Conservation (phyloP, 1,140 invertebrate genomes). For the Zelostemma sp. region DNA sequence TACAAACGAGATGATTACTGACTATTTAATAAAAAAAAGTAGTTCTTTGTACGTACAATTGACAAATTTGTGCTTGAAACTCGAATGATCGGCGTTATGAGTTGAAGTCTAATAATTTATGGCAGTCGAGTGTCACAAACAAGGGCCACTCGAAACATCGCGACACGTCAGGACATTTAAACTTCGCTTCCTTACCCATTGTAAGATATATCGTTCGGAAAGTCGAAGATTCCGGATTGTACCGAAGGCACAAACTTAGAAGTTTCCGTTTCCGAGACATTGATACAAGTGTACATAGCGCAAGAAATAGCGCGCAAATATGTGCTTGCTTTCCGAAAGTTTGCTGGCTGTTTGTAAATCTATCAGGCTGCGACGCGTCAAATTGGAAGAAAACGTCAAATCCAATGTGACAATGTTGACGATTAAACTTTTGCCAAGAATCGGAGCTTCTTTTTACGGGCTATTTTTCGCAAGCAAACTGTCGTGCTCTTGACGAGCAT, state of each 20-base stretch:
- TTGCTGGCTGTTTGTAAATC: too few species aligned
- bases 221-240: neutral
- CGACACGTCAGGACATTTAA: neutral
- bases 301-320: neutral
- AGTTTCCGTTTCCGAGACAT: constrained; percentile 17
- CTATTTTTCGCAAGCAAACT: neutral
- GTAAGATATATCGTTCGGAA: neutral
- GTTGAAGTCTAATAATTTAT: neutral
- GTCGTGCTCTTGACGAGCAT: too few species aligned
- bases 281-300: constrained; percentile 4
- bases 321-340: constrained; percentile 1
- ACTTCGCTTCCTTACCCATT: neutral
- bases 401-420: neutral
- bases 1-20: too few species aligned
- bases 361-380: too few species aligned
- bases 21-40: too few species aligned
- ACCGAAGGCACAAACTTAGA: neutral
- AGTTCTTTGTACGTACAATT: too few species aligned
- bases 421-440: too few species aligned
- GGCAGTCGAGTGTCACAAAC: neutral
- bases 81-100: too few species aligned
- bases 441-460: neutral
- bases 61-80: too few species aligned
- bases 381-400: too few species aligned
- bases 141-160: neutral